These are phyloP conservation scores for Hipposideros armiger DNA, from an alignment of 2,113 vertebrate species.

Conservation along the genomic window DNA sequence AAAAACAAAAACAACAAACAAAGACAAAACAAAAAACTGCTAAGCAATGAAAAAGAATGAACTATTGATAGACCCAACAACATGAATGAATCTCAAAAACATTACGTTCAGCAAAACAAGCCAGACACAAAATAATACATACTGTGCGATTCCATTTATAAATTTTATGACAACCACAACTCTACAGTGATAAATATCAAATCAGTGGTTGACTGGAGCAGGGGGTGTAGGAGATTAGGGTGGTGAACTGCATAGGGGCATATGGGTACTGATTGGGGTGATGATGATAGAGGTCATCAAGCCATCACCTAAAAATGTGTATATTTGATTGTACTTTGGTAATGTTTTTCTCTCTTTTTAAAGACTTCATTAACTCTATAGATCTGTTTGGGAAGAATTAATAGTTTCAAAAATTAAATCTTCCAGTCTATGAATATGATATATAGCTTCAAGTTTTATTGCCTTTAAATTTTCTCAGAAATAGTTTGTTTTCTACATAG, in stretches of 20 bases:
- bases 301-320: background rate
- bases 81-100: background rate
- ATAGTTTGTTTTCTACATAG: background rate
- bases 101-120: background rate
- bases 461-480: background rate
- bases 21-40: background rate
- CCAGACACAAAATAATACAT: background rate
- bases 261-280: background rate
- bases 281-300: background rate
- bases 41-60: background rate
- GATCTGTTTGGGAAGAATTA: background rate
- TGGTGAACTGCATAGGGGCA: no score
- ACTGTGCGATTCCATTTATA: background rate
- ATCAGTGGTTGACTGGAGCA: background rate
- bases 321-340: conserved; percentile 10
- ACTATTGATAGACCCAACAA: background rate
- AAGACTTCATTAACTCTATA: background rate
- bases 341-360: background rate
- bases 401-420: background rate
- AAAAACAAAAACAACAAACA: no score
- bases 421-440: background rate
- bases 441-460: background rate
- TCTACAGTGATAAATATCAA: background rate
- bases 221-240: background rate
- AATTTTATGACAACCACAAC: background rate